Conservation (phyloP, 1,140 invertebrate genomes). For the Heliconius hewitsoni region DNA sequence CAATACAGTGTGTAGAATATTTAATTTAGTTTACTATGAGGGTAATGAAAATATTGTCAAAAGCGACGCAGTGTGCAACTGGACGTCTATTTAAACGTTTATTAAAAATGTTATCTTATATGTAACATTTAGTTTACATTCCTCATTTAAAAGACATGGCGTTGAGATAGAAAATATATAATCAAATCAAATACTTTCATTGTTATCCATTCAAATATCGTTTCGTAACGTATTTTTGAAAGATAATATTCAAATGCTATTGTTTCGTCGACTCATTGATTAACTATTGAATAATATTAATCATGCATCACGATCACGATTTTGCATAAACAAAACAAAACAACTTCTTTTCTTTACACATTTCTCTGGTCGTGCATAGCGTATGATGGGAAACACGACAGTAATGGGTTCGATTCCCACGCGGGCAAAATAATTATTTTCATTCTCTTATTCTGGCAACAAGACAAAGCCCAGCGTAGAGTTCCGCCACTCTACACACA, state of each 20-base stretch:
- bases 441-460: background rate
- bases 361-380: background rate
- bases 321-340: background rate
- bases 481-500: background rate
- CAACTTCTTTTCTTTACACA: background rate
- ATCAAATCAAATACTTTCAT: background rate
- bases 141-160: no score
- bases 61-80: no score
- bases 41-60: no score
- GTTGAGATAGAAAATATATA: no score
- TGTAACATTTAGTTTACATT: no score
- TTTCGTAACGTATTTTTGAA: background rate
- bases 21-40: no score
- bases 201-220: background rate
- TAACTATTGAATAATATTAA: background rate
- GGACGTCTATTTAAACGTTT: no score
- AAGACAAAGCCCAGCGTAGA: background rate
- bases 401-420: background rate
- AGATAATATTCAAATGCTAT: conserved; percentile 3
- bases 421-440: background rate
- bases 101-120: no score
- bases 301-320: background rate
- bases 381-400: background rate
- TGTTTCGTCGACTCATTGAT: background rate
- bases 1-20: no score